Evolutionary conservation across 2,113 vertebrate species (phyloP).

Genomic region (sheep (Ovis aries)): DNA sequence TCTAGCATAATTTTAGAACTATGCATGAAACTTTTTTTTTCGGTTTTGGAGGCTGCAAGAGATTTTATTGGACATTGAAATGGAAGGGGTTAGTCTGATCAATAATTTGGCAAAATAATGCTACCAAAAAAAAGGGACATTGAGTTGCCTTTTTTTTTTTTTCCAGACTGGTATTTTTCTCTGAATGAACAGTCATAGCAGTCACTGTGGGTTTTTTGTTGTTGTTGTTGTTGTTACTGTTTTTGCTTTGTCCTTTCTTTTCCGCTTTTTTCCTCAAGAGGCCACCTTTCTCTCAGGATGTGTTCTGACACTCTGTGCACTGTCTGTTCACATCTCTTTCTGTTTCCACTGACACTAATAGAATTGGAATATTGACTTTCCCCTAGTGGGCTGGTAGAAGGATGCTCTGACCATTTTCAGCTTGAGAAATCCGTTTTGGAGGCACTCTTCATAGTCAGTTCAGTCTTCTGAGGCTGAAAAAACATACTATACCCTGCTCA

Average conservation of each 20-base stretch:
- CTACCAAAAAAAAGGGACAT: neutral
- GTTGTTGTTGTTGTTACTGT: neutral
- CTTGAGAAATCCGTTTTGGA: neutral
- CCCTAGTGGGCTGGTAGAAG: neutral
- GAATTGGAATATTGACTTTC: conserved; percentile 34
- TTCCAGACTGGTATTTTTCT: neutral
- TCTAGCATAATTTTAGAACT: neutral
- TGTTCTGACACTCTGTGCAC: neutral
- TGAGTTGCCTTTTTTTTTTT: neutral
- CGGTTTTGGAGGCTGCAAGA: neutral
- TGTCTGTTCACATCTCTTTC: neutral
- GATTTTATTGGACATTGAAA: neutral
- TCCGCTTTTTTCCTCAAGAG: neutral
- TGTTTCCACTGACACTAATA: neutral
- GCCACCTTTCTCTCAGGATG: neutral
- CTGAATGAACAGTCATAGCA: neutral
- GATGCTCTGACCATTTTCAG: neutral
- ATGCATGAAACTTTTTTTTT: neutral
- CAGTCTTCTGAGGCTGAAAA: conserved; percentile 16
- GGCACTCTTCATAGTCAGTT: neutral
- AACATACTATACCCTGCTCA: neutral
- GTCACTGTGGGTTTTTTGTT: neutral
- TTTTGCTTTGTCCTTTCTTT: neutral
- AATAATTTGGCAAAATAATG: neutral
- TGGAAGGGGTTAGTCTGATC: neutral